phyloP scores from a whole-genome alignment of 2,113 vertebrate genomes.

The Rhegmatorhina hoffmannsi region DNA sequence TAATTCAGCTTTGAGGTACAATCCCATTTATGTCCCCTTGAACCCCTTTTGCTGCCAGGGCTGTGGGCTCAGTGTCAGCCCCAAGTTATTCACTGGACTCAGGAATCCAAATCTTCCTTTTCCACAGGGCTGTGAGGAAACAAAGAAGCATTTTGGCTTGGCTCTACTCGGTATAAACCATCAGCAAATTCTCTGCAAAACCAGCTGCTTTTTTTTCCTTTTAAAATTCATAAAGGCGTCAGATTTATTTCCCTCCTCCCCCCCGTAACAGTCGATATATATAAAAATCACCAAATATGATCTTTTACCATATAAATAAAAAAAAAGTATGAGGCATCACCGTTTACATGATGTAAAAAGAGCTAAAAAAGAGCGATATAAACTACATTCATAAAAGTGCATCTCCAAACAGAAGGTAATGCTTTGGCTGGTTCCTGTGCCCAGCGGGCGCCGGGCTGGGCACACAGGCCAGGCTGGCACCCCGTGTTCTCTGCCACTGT shows the following conservation, averaged over 20 bases:
- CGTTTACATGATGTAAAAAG: conserved; percentile 89
- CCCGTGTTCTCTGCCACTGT: conserved; percentile 32
- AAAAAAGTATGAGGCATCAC: conserved; percentile 84
- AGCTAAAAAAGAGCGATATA: conserved; percentile 83
- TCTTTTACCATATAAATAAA: conserved; percentile 86
- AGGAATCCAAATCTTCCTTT: not conserved
- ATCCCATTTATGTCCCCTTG: not conserved
- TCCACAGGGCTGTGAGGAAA: conserved; percentile 43
- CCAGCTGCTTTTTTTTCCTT: conserved; percentile 87
- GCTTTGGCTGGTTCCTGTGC: conserved; percentile 82
- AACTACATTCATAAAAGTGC: conserved; percentile 94
- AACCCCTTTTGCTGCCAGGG: not conserved
- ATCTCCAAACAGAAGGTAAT: conserved; percentile 82
- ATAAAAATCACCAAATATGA: conserved; percentile 89
- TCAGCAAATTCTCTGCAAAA: conserved; percentile 87
- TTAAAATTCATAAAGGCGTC: conserved; percentile 73
- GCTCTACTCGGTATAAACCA: conserved; percentile 76
- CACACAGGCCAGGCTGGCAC: conserved; percentile 17
- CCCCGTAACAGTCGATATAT: conserved; percentile 71
- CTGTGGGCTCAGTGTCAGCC: not conserved
- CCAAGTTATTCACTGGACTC: not conserved
- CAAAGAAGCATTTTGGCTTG: conserved; percentile 69
- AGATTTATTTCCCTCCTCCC: conserved; percentile 62
- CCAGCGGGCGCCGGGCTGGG: conserved; percentile 29
- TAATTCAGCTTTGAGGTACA: not conserved